These are phyloP conservation scores for Podilymbus podiceps DNA, from an alignment of 2,113 vertebrate genomes.

Conservation along the genomic window DNA sequence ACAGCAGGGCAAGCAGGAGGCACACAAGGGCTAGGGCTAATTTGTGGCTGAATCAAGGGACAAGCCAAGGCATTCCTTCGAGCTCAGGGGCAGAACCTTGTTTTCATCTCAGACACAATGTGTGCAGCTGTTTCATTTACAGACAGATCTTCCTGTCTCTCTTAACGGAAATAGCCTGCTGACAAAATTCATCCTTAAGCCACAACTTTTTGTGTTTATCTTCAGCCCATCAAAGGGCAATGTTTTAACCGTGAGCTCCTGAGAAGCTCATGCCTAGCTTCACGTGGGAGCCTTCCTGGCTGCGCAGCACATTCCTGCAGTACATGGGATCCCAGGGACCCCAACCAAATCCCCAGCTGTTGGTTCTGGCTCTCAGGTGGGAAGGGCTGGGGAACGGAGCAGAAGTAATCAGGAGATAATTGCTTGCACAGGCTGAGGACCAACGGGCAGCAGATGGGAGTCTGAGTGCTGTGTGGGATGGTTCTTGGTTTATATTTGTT, in stretches of 20 bases:
- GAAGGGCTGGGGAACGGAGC: not conserved
- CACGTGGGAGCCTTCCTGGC: not conserved
- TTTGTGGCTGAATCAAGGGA: not conserved
- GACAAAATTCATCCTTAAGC: not conserved
- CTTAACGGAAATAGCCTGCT: not conserved
- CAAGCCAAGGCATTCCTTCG: not conserved
- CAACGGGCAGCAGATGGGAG: not conserved
- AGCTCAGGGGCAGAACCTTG: not conserved
- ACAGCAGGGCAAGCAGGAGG: not conserved
- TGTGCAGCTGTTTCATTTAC: not conserved
- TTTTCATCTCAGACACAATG: not conserved
- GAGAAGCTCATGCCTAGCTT: not conserved
- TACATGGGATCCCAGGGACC: rapidly evolving
- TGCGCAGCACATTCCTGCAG: not conserved
- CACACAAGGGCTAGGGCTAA: not conserved
- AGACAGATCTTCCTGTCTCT: not conserved
- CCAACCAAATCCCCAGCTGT: not conserved
- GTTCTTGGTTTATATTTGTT: not conserved
- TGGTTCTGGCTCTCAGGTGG: not conserved
- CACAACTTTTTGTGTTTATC: not conserved
- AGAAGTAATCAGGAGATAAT: not conserved
- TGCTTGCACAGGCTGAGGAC: not conserved
- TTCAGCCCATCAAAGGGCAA: not conserved
- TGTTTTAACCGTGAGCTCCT: not conserved
- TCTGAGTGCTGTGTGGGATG: not conserved